These are phyloP conservation scores for Blera fallax DNA, from an alignment of 2,888 invertebrate species.

Conservation along the genomic window DNA sequence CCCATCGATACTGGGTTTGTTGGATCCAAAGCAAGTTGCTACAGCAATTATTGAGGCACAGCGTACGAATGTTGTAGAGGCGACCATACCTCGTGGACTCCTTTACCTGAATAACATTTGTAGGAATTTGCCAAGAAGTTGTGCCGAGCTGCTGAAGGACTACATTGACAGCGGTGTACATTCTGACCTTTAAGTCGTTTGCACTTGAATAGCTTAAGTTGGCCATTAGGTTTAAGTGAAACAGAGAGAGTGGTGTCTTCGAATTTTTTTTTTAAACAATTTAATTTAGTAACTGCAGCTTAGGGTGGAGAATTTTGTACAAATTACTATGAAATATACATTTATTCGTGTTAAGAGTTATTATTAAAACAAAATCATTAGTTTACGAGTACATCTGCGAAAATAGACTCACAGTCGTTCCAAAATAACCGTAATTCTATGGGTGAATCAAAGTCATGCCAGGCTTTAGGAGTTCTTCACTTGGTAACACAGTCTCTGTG, in stretches of 20 bases:
- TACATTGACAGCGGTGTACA: conserved; percentile 87
- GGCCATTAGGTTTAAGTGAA: conserved; percentile 31
- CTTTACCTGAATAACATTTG: conserved; percentile 84
- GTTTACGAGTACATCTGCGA: too few relatives aligned
- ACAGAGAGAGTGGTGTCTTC: neutral
- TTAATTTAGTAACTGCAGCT: neutral
- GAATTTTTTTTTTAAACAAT: neutral
- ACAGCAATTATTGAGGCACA: conserved; percentile 87
- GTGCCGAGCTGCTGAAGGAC: conserved; percentile 84
- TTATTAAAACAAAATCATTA: neutral
- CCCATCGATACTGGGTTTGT: conserved; percentile 85
- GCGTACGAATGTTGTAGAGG: conserved; percentile 84
- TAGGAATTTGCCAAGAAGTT: conserved; percentile 84
- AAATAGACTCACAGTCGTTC: too few relatives aligned
- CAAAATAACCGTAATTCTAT: too few relatives aligned
- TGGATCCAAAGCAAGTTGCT: conserved; percentile 86
- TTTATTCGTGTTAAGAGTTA: neutral
- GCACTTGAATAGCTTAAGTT: conserved; percentile 12
- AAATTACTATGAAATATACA: conserved; percentile 25
- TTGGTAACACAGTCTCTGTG: too few relatives aligned
- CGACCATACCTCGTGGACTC: conserved; percentile 86
- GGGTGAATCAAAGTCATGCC: too few relatives aligned
- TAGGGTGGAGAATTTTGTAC: conserved; percentile 29
- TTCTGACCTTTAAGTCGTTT: conserved; percentile 80
- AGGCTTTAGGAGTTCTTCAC: too few relatives aligned